Evolutionary conservation across 92 coral and sea anemone species (phyloP), one percentile per base, ranked within the genome.

Genomic region (Palythoa caribaeorum): DNA sequence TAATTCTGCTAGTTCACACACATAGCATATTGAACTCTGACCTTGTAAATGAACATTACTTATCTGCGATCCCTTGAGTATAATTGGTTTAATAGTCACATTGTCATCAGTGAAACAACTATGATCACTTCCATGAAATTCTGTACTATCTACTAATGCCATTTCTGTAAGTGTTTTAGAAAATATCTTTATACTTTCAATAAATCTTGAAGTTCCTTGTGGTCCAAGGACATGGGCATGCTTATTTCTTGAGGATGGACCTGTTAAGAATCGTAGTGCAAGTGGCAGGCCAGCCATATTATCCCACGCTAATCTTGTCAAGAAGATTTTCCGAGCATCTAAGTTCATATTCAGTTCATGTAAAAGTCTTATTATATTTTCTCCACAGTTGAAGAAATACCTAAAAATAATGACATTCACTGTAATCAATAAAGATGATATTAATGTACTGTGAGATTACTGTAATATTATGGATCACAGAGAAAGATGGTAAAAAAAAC

Each of bases 301-400:
- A 38, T 90, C 89, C 98, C 98, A 95, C 2, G 90, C 84, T 39
- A 92, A 76, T 57, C 94, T 93, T 76, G 98, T 94, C 73, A 95
- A 79, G 87, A 95, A 95, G 73, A 94, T 87, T 57, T 86, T 92
- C 15, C 91, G 87, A 48, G 90, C 90, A 66, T 91, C 94, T 50
- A 87, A 86, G 51, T 69, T 81, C 51, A 91, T 75, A 77, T 94
- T 91, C 19, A 85, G 90, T 87, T 95, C 93, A 44, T 93, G 89
- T 38, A 92, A 88, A 53, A 95, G 73, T 78, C 96, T 87, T 28
- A 88, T 84, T 9, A 93, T 88, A 71, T 88, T 94, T 86, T 95
- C 98, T 38, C 98, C 96, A 87, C 96, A 95, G 90, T 92, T 95
- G 77, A 95, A 95, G n/a, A 95, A 83, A 87, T 95, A 95, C 88